These are phyloP conservation scores for Thunnus maccoyii DNA, from an alignment of 2,113 vertebrate species.

Conservation along the genomic window DNA sequence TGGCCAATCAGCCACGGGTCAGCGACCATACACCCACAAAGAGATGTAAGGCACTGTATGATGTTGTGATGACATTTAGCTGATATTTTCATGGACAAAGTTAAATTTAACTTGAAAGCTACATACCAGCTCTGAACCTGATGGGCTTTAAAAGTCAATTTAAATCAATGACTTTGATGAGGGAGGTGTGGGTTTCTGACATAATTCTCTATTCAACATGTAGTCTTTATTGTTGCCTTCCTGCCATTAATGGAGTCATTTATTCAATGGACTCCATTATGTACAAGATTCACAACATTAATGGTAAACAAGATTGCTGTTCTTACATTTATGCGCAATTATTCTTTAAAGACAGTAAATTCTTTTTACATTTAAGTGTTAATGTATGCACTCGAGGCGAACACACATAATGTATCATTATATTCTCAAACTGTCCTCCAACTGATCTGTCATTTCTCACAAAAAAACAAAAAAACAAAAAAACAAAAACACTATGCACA, in stretches of 20 bases:
- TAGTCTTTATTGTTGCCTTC: background rate
- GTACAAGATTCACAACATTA: background rate
- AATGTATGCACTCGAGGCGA: too few relatives aligned
- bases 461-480: background rate
- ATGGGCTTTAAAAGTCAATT: slow-evolving; percentile 48
- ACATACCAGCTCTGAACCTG: slow-evolving; percentile 25
- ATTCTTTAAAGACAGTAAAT: slow-evolving; percentile 6
- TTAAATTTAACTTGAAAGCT: slow-evolving; percentile 54
- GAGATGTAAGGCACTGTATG: slow-evolving; percentile 31
- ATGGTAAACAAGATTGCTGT: background rate
- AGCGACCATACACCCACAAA: slow-evolving; percentile 28
- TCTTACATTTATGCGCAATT: background rate
- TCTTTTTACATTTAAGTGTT: background rate
- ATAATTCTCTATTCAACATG: background rate
- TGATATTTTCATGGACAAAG: slow-evolving; percentile 64
- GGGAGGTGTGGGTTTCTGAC: background rate
- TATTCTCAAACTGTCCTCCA: background rate
- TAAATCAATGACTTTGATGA: slow-evolving; percentile 32
- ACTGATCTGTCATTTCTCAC: background rate
- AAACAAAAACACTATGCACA: background rate
- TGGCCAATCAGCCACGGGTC: slow-evolving; percentile 60
- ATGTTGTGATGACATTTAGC: slow-evolving; percentile 75
- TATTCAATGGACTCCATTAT: background rate
- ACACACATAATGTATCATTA: background rate
- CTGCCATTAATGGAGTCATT: background rate